Evolutionary conservation across 2,888 invertebrate genomes (phyloP).

Genomic region (Cataglyphis rosenhaueri): DNA sequence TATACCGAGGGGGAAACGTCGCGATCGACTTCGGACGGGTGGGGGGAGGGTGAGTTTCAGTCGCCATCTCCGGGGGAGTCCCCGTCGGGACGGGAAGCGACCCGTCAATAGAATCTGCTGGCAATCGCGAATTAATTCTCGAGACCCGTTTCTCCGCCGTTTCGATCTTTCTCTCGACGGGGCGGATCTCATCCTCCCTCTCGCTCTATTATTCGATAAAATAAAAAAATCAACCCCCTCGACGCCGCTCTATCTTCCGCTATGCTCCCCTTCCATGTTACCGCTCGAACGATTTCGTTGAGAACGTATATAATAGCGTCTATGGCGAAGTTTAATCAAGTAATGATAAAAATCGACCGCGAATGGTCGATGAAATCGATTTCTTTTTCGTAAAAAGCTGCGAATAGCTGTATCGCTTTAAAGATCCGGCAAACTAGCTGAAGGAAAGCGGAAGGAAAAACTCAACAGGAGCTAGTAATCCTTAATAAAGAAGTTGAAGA

Average conservation of each 20-base stretch:
- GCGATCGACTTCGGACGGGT: conserved; percentile 1
- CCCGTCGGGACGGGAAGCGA: conserved; percentile 20
- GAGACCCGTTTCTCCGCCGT: background rate
- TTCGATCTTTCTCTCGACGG: conserved; percentile 8
- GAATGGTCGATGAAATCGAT: background rate
- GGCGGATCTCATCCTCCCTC: background rate
- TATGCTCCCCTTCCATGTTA: conserved; percentile 14
- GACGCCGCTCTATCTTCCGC: conserved; percentile 13
- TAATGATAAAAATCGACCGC: conserved; percentile 41
- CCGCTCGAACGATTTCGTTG: conserved; percentile 24
- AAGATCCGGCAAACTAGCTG: background rate
- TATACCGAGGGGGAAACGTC: conserved; percentile 1
- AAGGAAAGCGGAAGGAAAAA: background rate
- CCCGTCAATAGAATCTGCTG: conserved; percentile 37
- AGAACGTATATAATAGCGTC: conserved; percentile 38
- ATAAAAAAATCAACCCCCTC: conserved; percentile 40
- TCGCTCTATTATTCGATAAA: conserved; percentile 8
- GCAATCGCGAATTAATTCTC: conserved; percentile 46
- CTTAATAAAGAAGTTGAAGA: background rate
- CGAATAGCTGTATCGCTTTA: background rate
- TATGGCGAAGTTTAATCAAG: conserved; percentile 45
- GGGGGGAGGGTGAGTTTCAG: background rate
- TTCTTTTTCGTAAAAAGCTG: conserved; percentile 3
- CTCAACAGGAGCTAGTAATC: background rate
- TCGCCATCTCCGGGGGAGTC: conserved; percentile 2